Conservation (phyloP, 1,140 invertebrate genomes). For the Periplaneta americana region DNA sequence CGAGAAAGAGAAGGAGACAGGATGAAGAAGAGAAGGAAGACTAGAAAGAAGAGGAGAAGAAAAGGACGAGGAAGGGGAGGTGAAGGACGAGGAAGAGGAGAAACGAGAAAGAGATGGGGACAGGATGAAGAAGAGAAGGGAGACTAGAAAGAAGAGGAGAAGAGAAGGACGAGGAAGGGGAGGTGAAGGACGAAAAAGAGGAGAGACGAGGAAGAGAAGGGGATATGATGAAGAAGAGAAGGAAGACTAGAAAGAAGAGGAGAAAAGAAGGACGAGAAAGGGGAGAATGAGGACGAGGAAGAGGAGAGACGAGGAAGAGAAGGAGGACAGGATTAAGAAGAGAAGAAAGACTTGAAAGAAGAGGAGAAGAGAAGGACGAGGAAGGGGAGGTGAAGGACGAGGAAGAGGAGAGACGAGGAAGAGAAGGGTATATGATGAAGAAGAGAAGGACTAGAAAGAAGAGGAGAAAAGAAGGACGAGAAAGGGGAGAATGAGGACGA, state of each 20-base stretch:
- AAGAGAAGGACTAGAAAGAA: neutral
- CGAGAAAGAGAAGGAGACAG: neutral
- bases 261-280: neutral
- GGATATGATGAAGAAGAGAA: neutral
- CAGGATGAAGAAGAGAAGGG: neutral
- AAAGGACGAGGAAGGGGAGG: neutral
- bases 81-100: neutral
- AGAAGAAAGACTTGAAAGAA: too few species aligned
- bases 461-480: neutral
- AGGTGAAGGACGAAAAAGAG: neutral
- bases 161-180: neutral
- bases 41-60: neutral
- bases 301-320: neutral
- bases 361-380: too few species aligned
- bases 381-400: too few species aligned
- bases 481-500: too few species aligned
- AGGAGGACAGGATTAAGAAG: neutral
- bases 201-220: too few species aligned
- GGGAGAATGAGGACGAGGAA: neutral
- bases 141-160: neutral
- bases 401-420: too few species aligned
- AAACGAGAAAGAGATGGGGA: neutral
- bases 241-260: neutral
- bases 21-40: neutral
- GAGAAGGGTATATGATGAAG: too few species aligned